Conservation (phyloP, 2,113 vertebrate species). For the Gnathonemus echidnorhynchus region DNA sequence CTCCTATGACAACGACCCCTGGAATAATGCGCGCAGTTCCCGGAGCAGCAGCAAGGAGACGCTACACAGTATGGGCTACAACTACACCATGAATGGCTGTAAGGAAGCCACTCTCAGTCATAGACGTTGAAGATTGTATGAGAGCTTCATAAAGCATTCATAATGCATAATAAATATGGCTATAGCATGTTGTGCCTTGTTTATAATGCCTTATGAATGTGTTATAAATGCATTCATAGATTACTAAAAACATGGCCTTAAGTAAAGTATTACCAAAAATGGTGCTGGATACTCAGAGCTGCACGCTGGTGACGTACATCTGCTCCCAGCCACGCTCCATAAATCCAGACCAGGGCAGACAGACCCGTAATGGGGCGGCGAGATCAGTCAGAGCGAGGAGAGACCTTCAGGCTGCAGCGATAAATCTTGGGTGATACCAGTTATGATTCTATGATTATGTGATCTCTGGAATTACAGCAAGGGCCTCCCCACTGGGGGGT, state of each 20-base stretch:
- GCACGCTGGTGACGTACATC: neutral
- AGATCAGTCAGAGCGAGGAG: neutral
- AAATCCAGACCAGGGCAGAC: neutral
- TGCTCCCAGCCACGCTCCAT: neutral
- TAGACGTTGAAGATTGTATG: neutral
- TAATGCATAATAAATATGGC: neutral
- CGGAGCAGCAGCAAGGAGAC: constrained; percentile 86
- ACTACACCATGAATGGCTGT: constrained; percentile 91
- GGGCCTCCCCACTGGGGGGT: neutral
- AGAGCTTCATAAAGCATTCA: neutral
- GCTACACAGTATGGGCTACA: constrained; percentile 75
- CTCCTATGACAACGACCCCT: constrained; percentile 89
- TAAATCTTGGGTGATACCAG: neutral
- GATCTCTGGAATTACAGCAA: neutral
- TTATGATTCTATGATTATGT: neutral
- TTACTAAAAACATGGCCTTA: neutral
- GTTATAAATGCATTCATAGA: neutral
- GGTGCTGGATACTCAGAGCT: neutral
- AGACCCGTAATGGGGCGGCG: neutral
- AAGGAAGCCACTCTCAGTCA: constrained; percentile 45
- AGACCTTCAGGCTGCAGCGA: neutral
- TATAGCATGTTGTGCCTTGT: neutral
- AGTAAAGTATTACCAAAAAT: neutral
- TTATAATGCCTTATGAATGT: neutral
- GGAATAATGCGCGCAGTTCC: constrained; percentile 87